Evolutionary conservation across 2,888 invertebrate species (phyloP), one percentile per base, ranked within the genome.

Genomic region (Liposcelis brunnea): DNA sequence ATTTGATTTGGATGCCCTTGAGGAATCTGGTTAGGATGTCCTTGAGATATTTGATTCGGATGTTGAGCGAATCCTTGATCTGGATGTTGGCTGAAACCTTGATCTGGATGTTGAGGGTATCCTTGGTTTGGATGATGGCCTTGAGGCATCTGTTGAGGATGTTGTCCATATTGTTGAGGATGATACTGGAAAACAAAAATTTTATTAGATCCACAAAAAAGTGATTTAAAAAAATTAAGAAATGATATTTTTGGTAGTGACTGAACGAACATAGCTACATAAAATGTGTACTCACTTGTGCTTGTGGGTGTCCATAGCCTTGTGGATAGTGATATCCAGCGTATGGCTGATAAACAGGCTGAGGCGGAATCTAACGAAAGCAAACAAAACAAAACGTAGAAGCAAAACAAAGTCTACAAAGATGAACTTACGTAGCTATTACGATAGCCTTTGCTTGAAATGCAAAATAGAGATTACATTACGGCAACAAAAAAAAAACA

Each of bases 151-250:
- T 53, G 55, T 10, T 47, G 47, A 12, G 45, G 49, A 35, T 50
- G 52, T 36, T 51, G 52, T 37, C 49, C 49, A 32, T 42, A 31
- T 18, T 35, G 47, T 33, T 48, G 48, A 10, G 26, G 26, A 18
- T 42, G 47, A 15, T 47, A 47, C 66, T 61, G 10, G 61, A 61
- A 51, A 65, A 42, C 40, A 4, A 42, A 46, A 21, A 50, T 44
- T 46, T 42, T 34, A 31, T 46, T 37, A 16, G 48, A 43, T 18
- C 38, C 33, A 43, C 45, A 48, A 1, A 31, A 43, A 14, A 47
- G 47, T 1, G 42, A 36, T 31, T 45, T 35, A 2, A 19, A 37
- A 21, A 36, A 18, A 37, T n/a, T n/a, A n/a, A n/a, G n/a, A n/a
- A n/a, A n/a, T n/a, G n/a, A n/a, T n/a, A n/a, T n/a, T n/a, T n/a